Evolutionary conservation across 2,797 vertebrate species (phyloP).

Genomic region (Eulemur mongoz): DNA sequence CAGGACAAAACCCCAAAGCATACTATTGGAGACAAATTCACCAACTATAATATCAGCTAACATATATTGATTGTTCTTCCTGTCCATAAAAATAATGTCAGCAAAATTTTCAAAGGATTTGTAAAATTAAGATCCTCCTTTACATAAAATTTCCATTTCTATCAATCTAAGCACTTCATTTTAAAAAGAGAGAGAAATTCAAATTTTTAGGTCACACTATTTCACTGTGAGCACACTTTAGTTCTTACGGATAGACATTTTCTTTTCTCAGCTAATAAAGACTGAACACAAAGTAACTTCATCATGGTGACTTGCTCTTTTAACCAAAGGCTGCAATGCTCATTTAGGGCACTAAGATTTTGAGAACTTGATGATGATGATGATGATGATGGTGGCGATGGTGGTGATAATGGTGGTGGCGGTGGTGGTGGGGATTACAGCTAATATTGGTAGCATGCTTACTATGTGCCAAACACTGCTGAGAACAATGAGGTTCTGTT

Average conservation of each 20-base stretch:
- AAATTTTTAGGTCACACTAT: background rate
- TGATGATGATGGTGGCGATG: background rate
- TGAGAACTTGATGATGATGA: background rate
- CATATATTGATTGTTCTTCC: background rate
- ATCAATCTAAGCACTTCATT: background rate
- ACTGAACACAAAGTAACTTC: background rate
- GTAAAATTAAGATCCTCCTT: background rate
- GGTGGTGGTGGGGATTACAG: background rate
- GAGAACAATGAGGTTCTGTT: background rate
- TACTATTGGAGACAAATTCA: background rate
- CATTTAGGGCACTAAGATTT: background rate
- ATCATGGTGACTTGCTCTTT: background rate
- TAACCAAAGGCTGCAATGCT: background rate
- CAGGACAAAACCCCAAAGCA: background rate
- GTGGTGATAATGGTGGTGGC: background rate
- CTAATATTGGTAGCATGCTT: background rate
- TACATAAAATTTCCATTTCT: background rate
- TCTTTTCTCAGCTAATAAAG: background rate
- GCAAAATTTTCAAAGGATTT: conserved; percentile 13
- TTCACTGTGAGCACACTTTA: background rate
- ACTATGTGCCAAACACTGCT: background rate
- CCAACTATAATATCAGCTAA: background rate
- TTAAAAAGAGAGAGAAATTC: background rate
- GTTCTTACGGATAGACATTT: background rate
- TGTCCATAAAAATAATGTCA: background rate